Evolutionary conservation across 1,140 invertebrate genomes (phyloP), one percentile per base, ranked within the genome.

Genomic region (Zelostemma sp.): DNA sequence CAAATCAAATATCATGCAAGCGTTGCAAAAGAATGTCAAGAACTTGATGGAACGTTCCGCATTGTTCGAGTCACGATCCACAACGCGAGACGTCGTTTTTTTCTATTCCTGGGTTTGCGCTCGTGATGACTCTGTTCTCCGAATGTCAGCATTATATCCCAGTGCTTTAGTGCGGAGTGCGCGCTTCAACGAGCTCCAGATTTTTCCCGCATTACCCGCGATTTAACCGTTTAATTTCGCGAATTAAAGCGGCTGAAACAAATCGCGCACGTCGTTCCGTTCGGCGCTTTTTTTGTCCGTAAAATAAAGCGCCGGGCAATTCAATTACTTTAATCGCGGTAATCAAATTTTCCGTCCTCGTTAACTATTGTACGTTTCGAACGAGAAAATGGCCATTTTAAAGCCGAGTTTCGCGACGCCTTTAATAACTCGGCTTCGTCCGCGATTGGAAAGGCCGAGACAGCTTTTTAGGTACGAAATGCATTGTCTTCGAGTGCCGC

Each of bases 141-240:
- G 43, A 12, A 18, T 46, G 43, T 46, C 43, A 46, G 46, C 46
- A 48, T 48, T 48, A 48, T n/a, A n/a, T 6, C 43, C 17, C 16
- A 46, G 17, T 46, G 21, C 43, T 46, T 19, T 15, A 16, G 43
- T 15, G 18, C 43, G 17, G 43, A 15, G 43, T 17, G 43, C 46
- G 14, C 19, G 14, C 18, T 28, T 48, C 19, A 48, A 25, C 21
- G 46, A 48, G 46, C 46, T 25, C 31, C 40, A 38, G 51, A 62
- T 41, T 56, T 57, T 35, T 50, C 15, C 45, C 17, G 40, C 46
- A 47, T 45, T 38, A n/a, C 16, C 57, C 45, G 66, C 68, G 60
- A 74, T 73, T 75, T 65, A 64, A 68, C 50, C 59, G 56, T 57
- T 62, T 74, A 75, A 75, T 74, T 68, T 73, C 43, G 41, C 59